Conservation (phyloP, 2,797 vertebrate genomes). For the Rhynchotus rufescens region DNA sequence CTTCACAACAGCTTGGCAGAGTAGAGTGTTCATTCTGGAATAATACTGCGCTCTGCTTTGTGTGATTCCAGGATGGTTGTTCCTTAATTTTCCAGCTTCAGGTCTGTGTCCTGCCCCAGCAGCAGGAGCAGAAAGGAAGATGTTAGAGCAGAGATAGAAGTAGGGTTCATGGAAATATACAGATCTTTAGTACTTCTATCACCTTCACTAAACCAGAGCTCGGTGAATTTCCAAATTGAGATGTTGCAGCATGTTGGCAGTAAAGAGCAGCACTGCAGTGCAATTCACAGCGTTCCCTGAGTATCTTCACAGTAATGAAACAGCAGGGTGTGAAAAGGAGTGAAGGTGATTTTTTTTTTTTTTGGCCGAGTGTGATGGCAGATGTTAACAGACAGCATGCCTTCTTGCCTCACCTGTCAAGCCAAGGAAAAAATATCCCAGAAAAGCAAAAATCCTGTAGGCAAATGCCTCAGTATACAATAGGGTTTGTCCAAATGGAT, state of each 20-base stretch:
- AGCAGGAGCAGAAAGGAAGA: not conserved
- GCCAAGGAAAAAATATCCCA: not conserved
- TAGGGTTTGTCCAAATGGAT: not conserved
- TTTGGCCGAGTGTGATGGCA: constrained; percentile 23
- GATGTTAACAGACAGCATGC: constrained; percentile 40
- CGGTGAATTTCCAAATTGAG: constrained; percentile 57
- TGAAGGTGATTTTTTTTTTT: not conserved
- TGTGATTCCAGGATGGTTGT: not conserved
- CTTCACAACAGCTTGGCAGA: not conserved
- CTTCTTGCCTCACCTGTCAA: constrained; percentile 45
- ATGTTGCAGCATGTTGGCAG: constrained; percentile 32
- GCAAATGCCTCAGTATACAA: not conserved
- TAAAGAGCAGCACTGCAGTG: constrained; percentile 38
- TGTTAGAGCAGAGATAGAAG: not conserved
- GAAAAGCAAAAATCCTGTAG: constrained; percentile 5
- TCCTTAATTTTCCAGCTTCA: not conserved
- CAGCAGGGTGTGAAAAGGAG: constrained; percentile 33
- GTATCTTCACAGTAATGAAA: constrained; percentile 17
- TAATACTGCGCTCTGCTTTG: not conserved
- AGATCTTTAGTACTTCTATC: constrained; percentile 4
- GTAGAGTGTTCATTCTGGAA: not conserved
- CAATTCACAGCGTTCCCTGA: constrained; percentile 2
- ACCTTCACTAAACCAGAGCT: not conserved
- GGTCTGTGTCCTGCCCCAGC: not conserved
- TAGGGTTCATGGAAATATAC: not conserved